Evolutionary conservation across 2,113 vertebrate species (phyloP).

Genomic region (Pterophyllum scalare): DNA sequence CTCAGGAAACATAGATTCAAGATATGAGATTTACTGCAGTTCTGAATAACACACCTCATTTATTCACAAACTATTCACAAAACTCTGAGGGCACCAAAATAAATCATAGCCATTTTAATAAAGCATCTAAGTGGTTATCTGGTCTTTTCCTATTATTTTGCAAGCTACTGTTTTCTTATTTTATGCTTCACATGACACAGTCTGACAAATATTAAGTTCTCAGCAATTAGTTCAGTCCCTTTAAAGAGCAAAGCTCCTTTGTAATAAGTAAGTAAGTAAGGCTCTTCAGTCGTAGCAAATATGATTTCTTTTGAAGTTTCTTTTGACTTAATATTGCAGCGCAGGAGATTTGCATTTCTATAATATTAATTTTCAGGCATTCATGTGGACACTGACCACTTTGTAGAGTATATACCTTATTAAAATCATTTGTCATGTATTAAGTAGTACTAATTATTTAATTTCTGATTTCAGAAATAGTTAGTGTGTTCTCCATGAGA

Average conservation of each 20-base stretch:
- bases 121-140: background rate
- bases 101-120: background rate
- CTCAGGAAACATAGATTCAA: background rate
- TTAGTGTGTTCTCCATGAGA: too few species aligned
- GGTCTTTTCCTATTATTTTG: background rate
- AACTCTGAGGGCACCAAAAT: background rate
- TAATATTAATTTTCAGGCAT: background rate
- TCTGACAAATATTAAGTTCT: background rate
- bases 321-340: background rate
- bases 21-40: background rate
- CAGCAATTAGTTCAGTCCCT: background rate
- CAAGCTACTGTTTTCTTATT: background rate
- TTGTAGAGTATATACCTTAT: too few species aligned
- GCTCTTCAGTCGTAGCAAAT: background rate
- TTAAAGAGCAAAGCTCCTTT: background rate
- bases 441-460: too few species aligned
- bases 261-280: background rate
- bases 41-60: background rate
- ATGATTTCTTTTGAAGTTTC: background rate
- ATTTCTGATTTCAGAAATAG: too few species aligned
- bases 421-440: too few species aligned
- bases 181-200: background rate
- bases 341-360: background rate
- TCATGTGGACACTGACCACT: too few species aligned
- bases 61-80: background rate